Percentiles rank a stretch among this genome's conserved stretches.
Evolutionary conservation across 2,797 vertebrate species (phyloP).

Genomic region (Pseudopleuronectes americanus): DNA sequence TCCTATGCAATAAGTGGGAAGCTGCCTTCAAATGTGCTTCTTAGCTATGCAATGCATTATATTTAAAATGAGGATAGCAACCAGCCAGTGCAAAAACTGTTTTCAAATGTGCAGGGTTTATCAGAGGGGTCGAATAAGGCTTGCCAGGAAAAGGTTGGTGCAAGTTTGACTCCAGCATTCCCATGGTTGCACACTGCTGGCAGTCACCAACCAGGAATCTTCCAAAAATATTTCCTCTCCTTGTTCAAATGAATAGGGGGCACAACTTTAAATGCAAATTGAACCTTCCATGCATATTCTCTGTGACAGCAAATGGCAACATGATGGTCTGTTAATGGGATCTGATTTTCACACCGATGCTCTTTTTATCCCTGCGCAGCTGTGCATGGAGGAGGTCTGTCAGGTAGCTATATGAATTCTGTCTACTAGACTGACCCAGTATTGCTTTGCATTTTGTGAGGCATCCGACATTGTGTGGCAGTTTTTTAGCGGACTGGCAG

Average conservation of each 20-base stretch:
- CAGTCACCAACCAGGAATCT: constrained; percentile 19
- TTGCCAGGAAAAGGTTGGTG: neutral
- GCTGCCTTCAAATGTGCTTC: neutral
- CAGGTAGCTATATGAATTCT: constrained; percentile 38
- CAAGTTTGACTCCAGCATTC: neutral
- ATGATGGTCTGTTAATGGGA: constrained; percentile 47
- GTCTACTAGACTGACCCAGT: constrained; percentile 20
- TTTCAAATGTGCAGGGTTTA: neutral
- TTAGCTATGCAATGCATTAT: too few species aligned
- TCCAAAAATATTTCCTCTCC: constrained; percentile 12
- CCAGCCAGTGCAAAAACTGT: too few species aligned
- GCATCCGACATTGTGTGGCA: constrained; percentile 30
- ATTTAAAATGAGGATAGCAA: too few species aligned
- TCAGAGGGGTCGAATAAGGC: neutral
- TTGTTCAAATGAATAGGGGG: constrained; percentile 27
- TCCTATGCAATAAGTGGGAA: constrained; percentile 8
- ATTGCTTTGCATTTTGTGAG: constrained; percentile 48
- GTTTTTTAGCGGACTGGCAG: constrained; percentile 27
- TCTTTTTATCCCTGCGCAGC: constrained; percentile 34
- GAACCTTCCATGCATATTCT: constrained; percentile 29
- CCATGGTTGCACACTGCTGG: constrained; percentile 14
- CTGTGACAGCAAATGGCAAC: constrained; percentile 37
- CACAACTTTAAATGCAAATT: constrained; percentile 40
- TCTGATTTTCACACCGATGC: constrained; percentile 36
- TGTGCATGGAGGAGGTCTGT: constrained; percentile 37